Conservation (phyloP, 2,113 vertebrate genomes). For the Boleophthalmus pectinirostris region DNA sequence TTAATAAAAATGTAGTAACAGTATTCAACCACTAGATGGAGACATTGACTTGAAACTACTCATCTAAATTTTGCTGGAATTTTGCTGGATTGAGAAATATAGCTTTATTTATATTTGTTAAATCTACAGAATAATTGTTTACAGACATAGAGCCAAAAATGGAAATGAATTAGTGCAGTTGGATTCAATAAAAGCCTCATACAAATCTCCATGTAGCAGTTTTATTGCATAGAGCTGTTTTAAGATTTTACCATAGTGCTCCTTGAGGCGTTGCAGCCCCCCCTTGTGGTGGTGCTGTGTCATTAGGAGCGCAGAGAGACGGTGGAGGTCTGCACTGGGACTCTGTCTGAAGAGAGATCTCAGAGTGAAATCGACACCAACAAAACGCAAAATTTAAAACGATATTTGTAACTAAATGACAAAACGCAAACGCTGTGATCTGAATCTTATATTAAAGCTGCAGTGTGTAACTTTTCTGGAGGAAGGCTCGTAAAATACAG, state of each 20-base stretch:
- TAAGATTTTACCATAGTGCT: conserved; percentile 1
- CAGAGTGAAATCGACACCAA: conserved; percentile 21
- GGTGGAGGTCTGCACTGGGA: conserved; percentile 39
- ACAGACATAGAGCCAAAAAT: too few species aligned
- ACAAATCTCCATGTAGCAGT: background rate
- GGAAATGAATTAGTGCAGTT: background rate
- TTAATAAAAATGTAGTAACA: background rate
- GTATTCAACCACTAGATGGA: conserved; percentile 28
- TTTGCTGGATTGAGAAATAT: background rate
- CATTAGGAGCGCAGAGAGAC: conserved; percentile 41
- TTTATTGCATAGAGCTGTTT: background rate
- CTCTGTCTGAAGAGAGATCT: conserved; percentile 16
- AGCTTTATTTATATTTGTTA: too few species aligned
- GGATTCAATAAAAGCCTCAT: background rate
- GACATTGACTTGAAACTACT: background rate
- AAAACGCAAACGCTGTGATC: too few species aligned
- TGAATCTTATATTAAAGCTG: too few species aligned
- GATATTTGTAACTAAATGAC: too few species aligned
- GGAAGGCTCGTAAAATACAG: too few species aligned
- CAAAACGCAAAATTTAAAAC: background rate
- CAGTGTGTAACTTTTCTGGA: too few species aligned
- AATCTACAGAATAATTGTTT: too few species aligned
- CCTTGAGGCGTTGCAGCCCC: conserved; percentile 53
- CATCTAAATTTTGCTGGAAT: background rate
- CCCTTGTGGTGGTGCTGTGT: conserved; percentile 50